Evolutionary conservation across 2,888 invertebrate species (phyloP), one percentile per base, ranked within the genome.

Genomic region (Mactromeris polynyma): DNA sequence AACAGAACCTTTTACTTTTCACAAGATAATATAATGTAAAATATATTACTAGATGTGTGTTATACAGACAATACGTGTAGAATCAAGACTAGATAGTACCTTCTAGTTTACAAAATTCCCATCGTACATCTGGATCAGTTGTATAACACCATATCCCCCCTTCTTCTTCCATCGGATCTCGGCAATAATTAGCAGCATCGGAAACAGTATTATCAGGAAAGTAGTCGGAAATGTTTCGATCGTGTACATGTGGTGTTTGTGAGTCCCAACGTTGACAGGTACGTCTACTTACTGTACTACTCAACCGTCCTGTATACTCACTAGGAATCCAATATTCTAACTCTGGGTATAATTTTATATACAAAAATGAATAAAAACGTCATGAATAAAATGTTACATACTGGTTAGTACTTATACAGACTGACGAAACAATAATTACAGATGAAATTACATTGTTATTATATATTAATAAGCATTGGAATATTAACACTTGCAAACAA

Each of bases 191-290:
- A 26, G 21, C 46, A 17, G 46, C 69, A 46, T 83, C 83, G 1
- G 69, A 26, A 0, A 73, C 73, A 33, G 73, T 42, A 1, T n/a
- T 31, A 6, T 73, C 83, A 21, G 83, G 83, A 73, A 83, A 73
- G 21, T n/a, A 58, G 19, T 46, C 19, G 21, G 2, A 11, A 11
- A 19, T 17, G 17, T 19, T 46, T 33, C 3, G 4, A 11, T 21
- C 21, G 40, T 91, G 90, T 3, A 69, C 1, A 54, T 89, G 85
- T 4, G 91, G 91, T 7, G 51, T 40, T 31, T 88, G 87, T 17
- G 87, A 69, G 42, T 84, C 88, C 92, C 92, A 92, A n/a, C 89
- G 51, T 78, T 90, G 90, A 69, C 92, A 92, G 17, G 42, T 73
- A 36, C 51, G 42, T 2, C 90, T 89, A 14, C 54, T 69, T 7